Percentiles rank a stretch among this genome's conserved stretches.
These are phyloP conservation scores for Salvelinus fontinalis DNA, from an alignment of 2,113 vertebrate species.

Conservation along the genomic window DNA sequence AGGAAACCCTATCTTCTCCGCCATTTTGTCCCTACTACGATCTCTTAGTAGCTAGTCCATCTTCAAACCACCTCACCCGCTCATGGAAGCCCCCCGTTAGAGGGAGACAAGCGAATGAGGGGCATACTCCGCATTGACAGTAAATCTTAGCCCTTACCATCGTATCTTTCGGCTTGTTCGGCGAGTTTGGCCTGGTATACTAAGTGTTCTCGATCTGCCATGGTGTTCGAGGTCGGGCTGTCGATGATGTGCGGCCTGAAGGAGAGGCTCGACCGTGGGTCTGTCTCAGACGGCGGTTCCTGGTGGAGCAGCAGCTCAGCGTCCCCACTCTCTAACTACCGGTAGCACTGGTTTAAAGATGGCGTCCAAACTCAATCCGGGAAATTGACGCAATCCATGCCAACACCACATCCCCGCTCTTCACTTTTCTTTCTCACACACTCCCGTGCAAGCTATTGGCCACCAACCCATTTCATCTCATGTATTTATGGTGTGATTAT, in stretches of 20 bases:
- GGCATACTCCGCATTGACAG: conserved; percentile 40
- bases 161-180: conserved; percentile 94
- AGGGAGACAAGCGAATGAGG: conserved; percentile 35
- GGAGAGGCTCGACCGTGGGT: conserved; percentile 63
- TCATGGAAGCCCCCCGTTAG: conserved; percentile 56
- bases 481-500: no score
- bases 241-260: conserved; percentile 72
- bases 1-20: conserved; percentile 42
- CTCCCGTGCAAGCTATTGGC: conserved; percentile 58
- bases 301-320: conserved; percentile 57
- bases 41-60: conserved; percentile 27
- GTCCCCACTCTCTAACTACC: conserved; percentile 62
- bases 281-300: conserved; percentile 41
- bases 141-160: conserved; percentile 78
- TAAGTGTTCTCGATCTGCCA: conserved; percentile 88
- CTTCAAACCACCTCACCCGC: conserved; percentile 41
- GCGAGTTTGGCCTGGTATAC: conserved; percentile 96
- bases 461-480: no score
- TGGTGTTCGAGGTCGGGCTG: conserved; percentile 70
- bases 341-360: conserved; percentile 72
- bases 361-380: conserved; percentile 73
- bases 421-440: conserved; percentile 10
- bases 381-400: conserved; percentile 51
- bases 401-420: conserved; percentile 35
- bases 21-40: conserved; percentile 67